These are phyloP conservation scores for Perca schrenkii DNA, from an alignment of 2,113 vertebrate species.

Conservation along the genomic window DNA sequence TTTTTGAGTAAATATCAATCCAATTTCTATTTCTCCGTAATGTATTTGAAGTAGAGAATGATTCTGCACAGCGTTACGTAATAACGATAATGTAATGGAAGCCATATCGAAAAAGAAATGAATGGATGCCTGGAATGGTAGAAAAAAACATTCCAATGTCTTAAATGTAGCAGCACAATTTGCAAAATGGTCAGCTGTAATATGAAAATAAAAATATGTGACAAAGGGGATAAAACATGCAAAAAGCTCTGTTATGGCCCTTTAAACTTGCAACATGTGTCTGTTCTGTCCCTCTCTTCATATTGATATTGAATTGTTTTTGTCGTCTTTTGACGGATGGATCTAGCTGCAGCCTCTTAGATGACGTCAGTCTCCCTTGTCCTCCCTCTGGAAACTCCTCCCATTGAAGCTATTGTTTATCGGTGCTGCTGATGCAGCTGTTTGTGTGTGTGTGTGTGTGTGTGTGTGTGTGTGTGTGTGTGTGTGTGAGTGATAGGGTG, in stretches of 20 bases:
- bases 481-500: constrained; percentile 21
- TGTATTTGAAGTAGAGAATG: constrained; percentile 1
- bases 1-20: background rate
- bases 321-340: constrained; percentile 5
- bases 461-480: constrained; percentile 13
- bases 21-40: background rate
- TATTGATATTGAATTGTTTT: constrained; percentile 19
- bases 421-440: constrained; percentile 74
- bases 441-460: constrained; percentile 52
- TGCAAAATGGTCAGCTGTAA: background rate
- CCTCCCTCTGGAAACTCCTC: constrained; percentile 69
- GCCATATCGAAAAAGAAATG: background rate
- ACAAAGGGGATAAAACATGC: constrained; percentile 16
- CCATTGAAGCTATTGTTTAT: constrained; percentile 76
- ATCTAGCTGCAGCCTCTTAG: constrained; percentile 58
- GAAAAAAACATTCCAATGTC: background rate
- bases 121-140: background rate
- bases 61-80: background rate
- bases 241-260: background rate
- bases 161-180: background rate
- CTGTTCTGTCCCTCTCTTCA: background rate
- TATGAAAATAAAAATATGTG: background rate
- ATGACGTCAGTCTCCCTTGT: constrained; percentile 54
- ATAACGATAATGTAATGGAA: background rate
- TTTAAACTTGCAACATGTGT: background rate